Percentiles rank a stretch among this genome's conserved stretches.
Conservation (phyloP, 2,797 vertebrate species). For the Eidolon dupreanum region DNA sequence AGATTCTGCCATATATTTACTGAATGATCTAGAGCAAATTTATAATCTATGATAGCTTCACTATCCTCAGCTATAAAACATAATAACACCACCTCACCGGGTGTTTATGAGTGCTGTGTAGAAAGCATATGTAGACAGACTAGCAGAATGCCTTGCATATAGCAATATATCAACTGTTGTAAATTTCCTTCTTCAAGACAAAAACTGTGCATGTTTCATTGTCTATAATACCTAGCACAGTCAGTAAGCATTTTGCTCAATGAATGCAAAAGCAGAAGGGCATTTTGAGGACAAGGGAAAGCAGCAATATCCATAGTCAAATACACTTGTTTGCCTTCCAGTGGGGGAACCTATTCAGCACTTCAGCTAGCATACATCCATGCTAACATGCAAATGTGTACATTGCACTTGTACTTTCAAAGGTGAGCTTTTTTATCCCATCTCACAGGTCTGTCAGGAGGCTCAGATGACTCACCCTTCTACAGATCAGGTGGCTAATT, state of each 20-base stretch:
- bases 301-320: neutral
- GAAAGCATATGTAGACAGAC: neutral
- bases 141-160: neutral
- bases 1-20: neutral
- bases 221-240: neutral
- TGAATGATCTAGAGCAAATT: constrained; percentile 6
- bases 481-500: constrained; percentile 38
- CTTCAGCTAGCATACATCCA: neutral
- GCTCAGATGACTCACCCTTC: constrained; percentile 32
- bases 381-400: neutral
- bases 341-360: neutral
- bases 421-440: neutral
- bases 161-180: neutral
- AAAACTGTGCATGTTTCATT: neutral
- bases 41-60: neutral
- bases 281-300: neutral
- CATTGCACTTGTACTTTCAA: neutral
- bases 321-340: neutral
- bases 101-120: neutral
- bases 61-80: neutral
- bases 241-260: neutral
- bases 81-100: neutral
- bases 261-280: neutral
- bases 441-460: constrained; percentile 37
- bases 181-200: neutral